Conservation (phyloP, 2,113 vertebrate species). For the Bolborhynchus lineola region DNA sequence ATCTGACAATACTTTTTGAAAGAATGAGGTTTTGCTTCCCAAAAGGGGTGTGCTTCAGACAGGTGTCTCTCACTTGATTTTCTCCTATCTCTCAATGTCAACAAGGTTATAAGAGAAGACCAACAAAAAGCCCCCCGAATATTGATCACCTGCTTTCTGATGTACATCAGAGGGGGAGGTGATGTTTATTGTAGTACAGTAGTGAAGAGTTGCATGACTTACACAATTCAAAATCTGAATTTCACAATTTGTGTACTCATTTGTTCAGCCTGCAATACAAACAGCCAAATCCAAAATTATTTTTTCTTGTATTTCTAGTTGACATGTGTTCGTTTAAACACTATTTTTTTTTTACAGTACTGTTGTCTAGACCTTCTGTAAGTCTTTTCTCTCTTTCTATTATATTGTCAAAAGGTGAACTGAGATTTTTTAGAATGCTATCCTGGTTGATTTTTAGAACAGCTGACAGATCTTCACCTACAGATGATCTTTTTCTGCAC, state of each 20-base stretch:
- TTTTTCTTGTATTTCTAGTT: background rate
- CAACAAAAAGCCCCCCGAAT: fast-evolving
- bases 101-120: background rate
- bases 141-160: background rate
- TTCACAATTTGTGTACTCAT: background rate
- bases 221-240: background rate
- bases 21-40: background rate
- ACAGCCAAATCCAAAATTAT: background rate
- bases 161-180: background rate
- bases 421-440: background rate
- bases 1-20: background rate
- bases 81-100: background rate
- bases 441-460: background rate
- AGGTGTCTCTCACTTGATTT: background rate
- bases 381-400: background rate
- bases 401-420: background rate
- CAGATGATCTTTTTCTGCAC: background rate
- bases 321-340: background rate
- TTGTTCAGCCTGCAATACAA: background rate
- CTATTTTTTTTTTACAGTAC: background rate
- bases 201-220: background rate
- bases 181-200: background rate
- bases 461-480: background rate
- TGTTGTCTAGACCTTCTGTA: background rate
- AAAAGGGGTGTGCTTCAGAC: background rate